Conservation (phyloP, 2,797 vertebrate species). For the Sebastes aleutianus region DNA sequence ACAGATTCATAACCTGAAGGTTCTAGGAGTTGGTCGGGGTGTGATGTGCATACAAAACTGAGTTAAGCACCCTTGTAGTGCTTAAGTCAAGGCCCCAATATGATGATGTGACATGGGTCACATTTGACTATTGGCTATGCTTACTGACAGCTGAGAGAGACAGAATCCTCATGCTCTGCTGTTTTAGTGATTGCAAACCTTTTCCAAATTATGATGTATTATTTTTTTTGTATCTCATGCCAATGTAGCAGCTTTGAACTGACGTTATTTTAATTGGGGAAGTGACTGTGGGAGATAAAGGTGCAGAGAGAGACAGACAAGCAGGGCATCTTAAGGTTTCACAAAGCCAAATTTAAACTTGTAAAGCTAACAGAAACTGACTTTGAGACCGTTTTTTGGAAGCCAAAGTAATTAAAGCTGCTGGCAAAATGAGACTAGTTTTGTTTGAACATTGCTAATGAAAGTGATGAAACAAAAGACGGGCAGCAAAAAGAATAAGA, state of each 20-base stretch:
- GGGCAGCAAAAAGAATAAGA: background rate
- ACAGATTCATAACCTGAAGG: background rate
- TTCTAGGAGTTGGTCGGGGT: background rate
- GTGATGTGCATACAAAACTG: background rate
- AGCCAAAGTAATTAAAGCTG: constrained; percentile 20
- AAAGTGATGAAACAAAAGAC: constrained; percentile 29
- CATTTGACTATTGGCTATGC: background rate
- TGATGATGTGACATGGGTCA: background rate
- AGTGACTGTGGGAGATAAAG: background rate
- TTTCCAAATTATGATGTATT: background rate
- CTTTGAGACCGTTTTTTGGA: background rate
- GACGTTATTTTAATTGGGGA: background rate
- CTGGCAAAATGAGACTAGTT: background rate
- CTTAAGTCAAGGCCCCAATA: background rate
- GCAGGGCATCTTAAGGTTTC: background rate
- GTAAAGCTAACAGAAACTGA: background rate
- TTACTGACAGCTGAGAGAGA: background rate
- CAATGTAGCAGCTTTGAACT: background rate
- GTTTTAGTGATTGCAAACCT: background rate
- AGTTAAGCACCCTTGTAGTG: background rate
- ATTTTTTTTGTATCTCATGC: background rate
- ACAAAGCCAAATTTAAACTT: background rate
- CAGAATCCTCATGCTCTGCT: background rate
- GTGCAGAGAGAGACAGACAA: background rate
- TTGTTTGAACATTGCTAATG: constrained; percentile 8